phyloP scores from a whole-genome alignment of 1,140 invertebrate genomes.

The Achroia grisella region DNA sequence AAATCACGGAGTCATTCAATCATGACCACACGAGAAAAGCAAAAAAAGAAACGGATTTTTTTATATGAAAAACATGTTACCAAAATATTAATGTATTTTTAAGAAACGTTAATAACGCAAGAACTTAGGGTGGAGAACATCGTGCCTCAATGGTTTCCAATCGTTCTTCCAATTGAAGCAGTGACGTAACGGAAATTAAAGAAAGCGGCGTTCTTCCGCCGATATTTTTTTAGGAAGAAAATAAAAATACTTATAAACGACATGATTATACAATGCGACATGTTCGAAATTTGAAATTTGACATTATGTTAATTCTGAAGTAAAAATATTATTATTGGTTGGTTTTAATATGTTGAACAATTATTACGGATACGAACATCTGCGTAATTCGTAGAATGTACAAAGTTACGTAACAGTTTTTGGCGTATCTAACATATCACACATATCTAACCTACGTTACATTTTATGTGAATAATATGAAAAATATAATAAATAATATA shows the following conservation, averaged over 20 bases:
- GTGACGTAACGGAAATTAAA: constrained; percentile 72
- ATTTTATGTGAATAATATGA: too few relatives aligned
- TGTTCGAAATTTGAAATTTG: constrained; percentile 5
- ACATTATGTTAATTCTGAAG: constrained; percentile 24
- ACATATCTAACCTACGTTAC: too few relatives aligned
- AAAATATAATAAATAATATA: too few relatives aligned
- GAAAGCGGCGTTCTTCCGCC: constrained; percentile 32
- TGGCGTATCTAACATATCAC: too few relatives aligned
- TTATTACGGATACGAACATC: too few relatives aligned
- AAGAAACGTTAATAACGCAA: background rate
- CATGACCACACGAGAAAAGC: too few relatives aligned
- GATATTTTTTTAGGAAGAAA: constrained; percentile 21
- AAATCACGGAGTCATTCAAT: too few relatives aligned
- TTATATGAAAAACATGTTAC: too few relatives aligned
- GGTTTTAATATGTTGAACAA: background rate
- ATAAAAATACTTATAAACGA: constrained; percentile 11
- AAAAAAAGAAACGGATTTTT: too few relatives aligned
- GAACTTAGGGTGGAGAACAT: constrained; percentile 17
- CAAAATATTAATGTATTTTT: background rate
- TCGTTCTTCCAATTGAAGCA: constrained; percentile 60
- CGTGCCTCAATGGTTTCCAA: constrained; percentile 55
- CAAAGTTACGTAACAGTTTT: too few relatives aligned
- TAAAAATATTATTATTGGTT: constrained; percentile 17
- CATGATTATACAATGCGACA: background rate
- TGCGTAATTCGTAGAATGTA: too few relatives aligned